A percentile compares a stretch with the other conserved stretches of the same genome.
Evolutionary conservation across 2,113 vertebrate species (phyloP).

Genomic region (Copsychus sechellarum): DNA sequence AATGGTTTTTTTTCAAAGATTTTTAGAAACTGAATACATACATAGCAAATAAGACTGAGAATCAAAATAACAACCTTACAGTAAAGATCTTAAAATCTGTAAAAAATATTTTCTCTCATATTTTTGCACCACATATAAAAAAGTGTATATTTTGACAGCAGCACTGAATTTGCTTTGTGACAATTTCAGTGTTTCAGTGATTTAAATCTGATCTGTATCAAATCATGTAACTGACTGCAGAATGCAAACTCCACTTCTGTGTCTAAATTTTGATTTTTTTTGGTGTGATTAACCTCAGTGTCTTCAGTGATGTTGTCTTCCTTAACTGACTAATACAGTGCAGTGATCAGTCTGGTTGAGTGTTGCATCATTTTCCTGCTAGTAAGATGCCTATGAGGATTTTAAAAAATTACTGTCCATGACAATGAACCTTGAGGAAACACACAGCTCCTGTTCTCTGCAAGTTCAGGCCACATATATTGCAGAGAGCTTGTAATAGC

Average conservation of each 20-base stretch:
- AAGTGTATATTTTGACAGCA: not conserved
- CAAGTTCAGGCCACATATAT: not conserved
- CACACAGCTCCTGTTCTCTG: not conserved
- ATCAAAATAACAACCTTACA: not conserved
- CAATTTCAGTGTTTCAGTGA: not conserved
- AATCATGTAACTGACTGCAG: not conserved
- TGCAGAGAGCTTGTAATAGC: not conserved
- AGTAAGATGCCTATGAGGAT: not conserved
- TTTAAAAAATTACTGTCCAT: not conserved
- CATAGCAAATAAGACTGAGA: not conserved
- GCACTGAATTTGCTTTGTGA: not conserved
- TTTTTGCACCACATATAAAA: not conserved
- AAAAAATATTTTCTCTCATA: not conserved
- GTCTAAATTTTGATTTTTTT: not conserved
- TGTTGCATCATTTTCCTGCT: not conserved
- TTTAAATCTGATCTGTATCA: not conserved
- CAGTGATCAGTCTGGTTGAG: not conserved
- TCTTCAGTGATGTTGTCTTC: not conserved
- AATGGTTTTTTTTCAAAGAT: not conserved
- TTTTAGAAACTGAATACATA: not conserved
- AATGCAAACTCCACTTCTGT: not conserved
- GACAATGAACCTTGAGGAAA: not conserved
- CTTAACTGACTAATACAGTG: not conserved
- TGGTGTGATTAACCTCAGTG: not conserved
- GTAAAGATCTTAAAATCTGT: not conserved